Conservation (phyloP, 2,797 vertebrate genomes). For the Crocidura indochinensis region DNA sequence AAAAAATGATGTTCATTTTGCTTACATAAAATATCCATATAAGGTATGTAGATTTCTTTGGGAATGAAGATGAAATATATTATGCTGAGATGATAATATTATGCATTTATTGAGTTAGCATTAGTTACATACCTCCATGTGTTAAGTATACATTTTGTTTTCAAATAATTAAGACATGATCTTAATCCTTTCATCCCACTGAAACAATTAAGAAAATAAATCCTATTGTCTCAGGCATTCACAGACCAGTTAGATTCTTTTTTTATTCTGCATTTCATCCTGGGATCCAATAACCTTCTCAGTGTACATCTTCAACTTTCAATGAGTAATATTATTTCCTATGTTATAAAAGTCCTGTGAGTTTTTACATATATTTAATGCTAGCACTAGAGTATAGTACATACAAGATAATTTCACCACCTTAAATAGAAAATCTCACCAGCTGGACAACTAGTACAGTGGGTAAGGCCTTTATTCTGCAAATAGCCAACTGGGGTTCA, state of each 20-base stretch:
- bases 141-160: neutral
- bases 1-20: constrained; percentile 43
- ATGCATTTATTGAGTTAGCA: neutral
- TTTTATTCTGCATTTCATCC: neutral
- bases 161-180: constrained; percentile 4
- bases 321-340: neutral
- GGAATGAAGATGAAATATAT: neutral
- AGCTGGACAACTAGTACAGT: neutral
- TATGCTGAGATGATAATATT: neutral
- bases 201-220: neutral
- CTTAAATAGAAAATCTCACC: neutral
- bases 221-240: constrained; percentile 3
- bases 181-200: constrained; percentile 14
- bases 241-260: neutral
- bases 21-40: constrained; percentile 48
- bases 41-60: constrained; percentile 44
- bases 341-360: neutral
- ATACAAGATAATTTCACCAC: neutral
- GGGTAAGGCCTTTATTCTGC: too few relatives aligned
- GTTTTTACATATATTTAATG: neutral
- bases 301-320: neutral
- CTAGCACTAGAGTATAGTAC: neutral
- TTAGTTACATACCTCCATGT: neutral
- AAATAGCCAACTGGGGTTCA: too few relatives aligned
- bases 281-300: neutral